phyloP scores from a whole-genome alignment of 2,888 invertebrate genomes.

The Melanostoma mellinum region DNA sequence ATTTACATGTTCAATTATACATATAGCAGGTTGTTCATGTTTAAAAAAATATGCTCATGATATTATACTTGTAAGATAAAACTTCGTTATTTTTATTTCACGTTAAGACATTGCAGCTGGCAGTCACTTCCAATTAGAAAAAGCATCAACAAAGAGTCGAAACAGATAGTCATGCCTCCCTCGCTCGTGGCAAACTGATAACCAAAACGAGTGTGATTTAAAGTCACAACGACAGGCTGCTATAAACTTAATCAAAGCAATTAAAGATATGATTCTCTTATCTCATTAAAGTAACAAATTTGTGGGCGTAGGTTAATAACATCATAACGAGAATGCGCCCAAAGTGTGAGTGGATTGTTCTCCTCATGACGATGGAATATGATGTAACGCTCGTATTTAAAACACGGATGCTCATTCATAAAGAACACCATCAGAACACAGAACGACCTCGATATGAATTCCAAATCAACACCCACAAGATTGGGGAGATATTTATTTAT shows the following conservation, averaged over 20 bases:
- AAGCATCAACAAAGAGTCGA: background rate
- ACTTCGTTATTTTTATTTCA: no score
- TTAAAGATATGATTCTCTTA: constrained; percentile 21
- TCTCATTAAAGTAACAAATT: constrained; percentile 26
- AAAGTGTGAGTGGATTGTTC: constrained; percentile 6
- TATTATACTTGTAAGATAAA: no score
- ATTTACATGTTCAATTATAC: no score
- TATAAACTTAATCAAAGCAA: constrained; percentile 37
- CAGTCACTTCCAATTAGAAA: no score
- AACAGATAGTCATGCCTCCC: background rate
- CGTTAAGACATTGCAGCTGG: no score
- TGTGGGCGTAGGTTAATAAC: constrained; percentile 54
- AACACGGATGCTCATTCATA: constrained; percentile 31
- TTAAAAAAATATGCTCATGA: no score
- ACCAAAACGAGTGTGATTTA: constrained; percentile 17
- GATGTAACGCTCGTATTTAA: background rate
- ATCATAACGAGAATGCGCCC: constrained; percentile 23
- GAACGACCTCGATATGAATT: constrained; percentile 42
- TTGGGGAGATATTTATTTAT: constrained; percentile 38
- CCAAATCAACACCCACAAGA: constrained; percentile 30
- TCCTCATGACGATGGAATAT: background rate
- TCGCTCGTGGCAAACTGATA: background rate
- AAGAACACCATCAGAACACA: constrained; percentile 15
- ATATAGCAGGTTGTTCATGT: no score
- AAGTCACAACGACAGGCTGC: constrained; percentile 20